Percentiles rank a stretch among this genome's conserved stretches.
Conservation (phyloP, 2,113 vertebrate genomes). For the Sula dactylatra region DNA sequence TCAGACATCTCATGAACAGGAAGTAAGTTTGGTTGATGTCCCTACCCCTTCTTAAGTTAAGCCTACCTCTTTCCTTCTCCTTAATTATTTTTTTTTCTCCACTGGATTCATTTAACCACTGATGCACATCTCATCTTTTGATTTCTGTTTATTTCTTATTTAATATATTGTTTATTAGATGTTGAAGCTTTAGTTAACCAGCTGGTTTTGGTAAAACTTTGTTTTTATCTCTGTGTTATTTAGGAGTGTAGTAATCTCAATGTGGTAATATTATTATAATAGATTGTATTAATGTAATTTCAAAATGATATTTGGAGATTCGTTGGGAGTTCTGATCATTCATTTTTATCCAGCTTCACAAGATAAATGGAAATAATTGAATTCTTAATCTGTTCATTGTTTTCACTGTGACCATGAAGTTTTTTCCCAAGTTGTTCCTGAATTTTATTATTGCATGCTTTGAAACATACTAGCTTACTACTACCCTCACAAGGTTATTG, state of each 20-base stretch:
- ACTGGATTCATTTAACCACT: neutral
- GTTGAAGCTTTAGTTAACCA: neutral
- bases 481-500: neutral
- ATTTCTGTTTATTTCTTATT: conserved; percentile 9
- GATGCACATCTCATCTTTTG: neutral
- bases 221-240: neutral
- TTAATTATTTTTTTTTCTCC: neutral
- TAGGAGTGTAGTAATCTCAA: neutral
- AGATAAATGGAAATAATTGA: neutral
- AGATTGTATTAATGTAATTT: neutral
- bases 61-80: neutral
- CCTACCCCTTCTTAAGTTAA: conserved; percentile 60
- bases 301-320: neutral
- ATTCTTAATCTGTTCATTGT: neutral
- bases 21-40: conserved; percentile 74
- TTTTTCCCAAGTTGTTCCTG: neutral
- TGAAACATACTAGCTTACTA: neutral
- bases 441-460: neutral
- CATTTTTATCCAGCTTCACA: neutral
- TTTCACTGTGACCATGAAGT: neutral
- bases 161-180: neutral
- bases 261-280: neutral
- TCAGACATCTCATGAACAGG: conserved; percentile 75
- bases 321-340: neutral
- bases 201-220: neutral